These are phyloP conservation scores for Solen grandis DNA, from an alignment of 1,140 invertebrate species.

Conservation along the genomic window DNA sequence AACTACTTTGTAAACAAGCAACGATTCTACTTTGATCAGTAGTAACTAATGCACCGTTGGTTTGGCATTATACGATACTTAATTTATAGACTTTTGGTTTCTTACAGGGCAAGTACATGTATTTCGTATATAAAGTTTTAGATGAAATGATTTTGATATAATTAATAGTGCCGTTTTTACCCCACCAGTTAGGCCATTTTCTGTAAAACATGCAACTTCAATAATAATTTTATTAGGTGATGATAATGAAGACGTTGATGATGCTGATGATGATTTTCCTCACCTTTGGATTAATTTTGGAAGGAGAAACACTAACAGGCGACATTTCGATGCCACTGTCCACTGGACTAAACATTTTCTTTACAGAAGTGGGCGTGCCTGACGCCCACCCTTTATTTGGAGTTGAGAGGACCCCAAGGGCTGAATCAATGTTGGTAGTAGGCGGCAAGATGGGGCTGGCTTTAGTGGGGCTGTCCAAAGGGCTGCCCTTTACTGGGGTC, in stretches of 20 bases:
- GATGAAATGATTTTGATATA: background rate
- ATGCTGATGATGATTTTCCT: background rate
- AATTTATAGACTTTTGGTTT: background rate
- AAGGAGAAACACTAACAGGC: slow-evolving; percentile 32
- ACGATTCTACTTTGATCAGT: no score
- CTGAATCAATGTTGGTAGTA: background rate
- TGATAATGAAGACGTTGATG: background rate
- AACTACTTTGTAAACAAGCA: no score
- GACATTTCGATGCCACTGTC: slow-evolving; percentile 47
- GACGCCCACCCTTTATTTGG: background rate
- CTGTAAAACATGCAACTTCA: background rate
- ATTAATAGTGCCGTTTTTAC: background rate
- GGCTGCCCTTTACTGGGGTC: background rate
- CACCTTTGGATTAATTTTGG: slow-evolving; percentile 46
- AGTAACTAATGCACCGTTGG: no score
- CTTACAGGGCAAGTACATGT: background rate
- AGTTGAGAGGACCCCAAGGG: background rate
- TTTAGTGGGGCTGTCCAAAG: background rate
- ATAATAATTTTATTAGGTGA: background rate
- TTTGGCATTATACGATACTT: no score
- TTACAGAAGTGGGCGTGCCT: slow-evolving; percentile 27
- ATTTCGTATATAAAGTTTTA: background rate
- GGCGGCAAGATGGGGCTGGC: background rate
- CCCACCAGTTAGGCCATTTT: background rate
- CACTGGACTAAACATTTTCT: slow-evolving; percentile 17